phyloP scores from a whole-genome alignment of 2,113 vertebrate species.

The Sceloporus undulatus region DNA sequence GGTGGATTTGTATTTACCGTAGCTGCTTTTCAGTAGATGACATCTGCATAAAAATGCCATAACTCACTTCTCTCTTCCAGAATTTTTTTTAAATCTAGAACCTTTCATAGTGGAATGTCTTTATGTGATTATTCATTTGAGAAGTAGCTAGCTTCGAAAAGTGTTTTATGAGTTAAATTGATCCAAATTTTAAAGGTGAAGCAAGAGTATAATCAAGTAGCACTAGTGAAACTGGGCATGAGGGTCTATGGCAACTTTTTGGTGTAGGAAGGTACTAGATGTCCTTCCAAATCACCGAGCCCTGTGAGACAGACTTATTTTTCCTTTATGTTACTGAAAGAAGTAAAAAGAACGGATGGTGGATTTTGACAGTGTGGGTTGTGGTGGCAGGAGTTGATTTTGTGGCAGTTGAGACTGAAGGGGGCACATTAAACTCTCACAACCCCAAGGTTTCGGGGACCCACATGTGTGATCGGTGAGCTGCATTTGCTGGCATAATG shows the following conservation, averaged over 20 bases:
- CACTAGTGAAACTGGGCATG: neutral
- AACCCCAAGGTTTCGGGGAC: neutral
- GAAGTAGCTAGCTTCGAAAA: neutral
- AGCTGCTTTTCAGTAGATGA: neutral
- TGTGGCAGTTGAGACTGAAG: neutral
- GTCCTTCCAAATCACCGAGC: neutral
- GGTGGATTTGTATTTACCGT: neutral
- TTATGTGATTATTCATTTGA: neutral
- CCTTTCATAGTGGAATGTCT: too few species aligned
- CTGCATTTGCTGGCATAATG: neutral
- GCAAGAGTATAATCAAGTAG: neutral
- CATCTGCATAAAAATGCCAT: neutral
- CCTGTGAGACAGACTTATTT: neutral
- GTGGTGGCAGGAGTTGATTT: neutral
- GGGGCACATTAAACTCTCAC: neutral
- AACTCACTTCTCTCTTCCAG: too few species aligned
- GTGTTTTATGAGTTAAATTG: neutral
- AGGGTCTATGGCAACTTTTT: neutral
- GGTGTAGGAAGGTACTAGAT: neutral
- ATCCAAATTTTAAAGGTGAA: neutral
- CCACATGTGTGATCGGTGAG: neutral
- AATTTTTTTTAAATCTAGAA: neutral
- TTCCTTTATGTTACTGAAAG: neutral
- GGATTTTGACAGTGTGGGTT: neutral
- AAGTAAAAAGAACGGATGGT: neutral